A percentile compares a stretch with the other conserved stretches of the same genome.
Evolutionary conservation across 92 coral and sea anemone species (phyloP).

Genomic region (Phenganax stokvisi): DNA sequence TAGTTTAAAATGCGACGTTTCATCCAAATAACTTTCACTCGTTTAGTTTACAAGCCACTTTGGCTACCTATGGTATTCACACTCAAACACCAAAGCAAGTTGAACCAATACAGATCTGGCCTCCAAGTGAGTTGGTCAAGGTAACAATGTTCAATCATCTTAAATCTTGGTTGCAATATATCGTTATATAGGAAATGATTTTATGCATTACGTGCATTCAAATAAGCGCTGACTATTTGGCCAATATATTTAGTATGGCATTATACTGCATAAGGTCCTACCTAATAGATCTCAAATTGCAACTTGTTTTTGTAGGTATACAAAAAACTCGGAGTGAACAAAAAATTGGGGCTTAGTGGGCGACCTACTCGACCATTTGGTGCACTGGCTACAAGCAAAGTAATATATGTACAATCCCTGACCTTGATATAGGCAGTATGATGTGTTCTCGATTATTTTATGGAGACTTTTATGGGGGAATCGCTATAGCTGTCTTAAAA

Average conservation of each 20-base stretch:
- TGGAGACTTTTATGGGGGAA: too few species aligned
- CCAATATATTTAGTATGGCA: too few species aligned
- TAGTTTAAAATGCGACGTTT: not conserved
- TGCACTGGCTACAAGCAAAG: slow-evolving; percentile 91
- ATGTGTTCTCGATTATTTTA: too few species aligned
- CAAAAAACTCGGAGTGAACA: slow-evolving; percentile 87
- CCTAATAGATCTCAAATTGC: not conserved
- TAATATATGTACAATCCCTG: slow-evolving; percentile 17
- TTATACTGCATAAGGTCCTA: too few species aligned
- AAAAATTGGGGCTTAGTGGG: slow-evolving; percentile 73
- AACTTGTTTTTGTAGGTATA: slow-evolving; percentile 54
- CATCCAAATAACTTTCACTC: not conserved
- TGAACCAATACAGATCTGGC: slow-evolving; percentile 97
- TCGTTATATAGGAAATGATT: too few species aligned
- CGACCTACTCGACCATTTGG: slow-evolving; percentile 93
- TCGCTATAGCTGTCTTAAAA: not conserved
- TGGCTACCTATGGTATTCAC: slow-evolving; percentile 93
- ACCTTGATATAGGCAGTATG: too few species aligned
- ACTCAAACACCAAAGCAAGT: slow-evolving; percentile 95
- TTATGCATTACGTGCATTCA: too few species aligned
- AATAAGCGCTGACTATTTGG: too few species aligned
- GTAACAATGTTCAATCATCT: slow-evolving; percentile 28
- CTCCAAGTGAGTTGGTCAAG: slow-evolving; percentile 81
- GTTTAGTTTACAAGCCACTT: slow-evolving; percentile 76
- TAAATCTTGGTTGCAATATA: not conserved